A percentile compares a stretch with the other conserved stretches of the same genome.
Evolutionary conservation across 1,140 invertebrate genomes (phyloP).

Genomic region (Cylas formicarius): DNA sequence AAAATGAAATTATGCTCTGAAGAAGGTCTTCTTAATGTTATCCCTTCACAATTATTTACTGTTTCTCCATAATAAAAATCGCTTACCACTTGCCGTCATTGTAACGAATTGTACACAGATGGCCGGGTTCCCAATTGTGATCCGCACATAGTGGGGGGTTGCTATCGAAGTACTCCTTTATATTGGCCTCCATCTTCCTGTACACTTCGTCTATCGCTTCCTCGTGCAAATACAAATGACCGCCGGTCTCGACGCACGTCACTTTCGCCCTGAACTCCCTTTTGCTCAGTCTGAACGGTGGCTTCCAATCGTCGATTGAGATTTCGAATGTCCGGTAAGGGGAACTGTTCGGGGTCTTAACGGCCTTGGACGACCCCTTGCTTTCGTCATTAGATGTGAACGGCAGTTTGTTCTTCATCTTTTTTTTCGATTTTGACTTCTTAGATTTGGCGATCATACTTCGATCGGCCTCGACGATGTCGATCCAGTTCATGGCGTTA

Average conservation of each 20-base stretch:
- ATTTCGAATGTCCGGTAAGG: conserved; percentile 13
- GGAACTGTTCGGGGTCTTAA: conserved; percentile 1
- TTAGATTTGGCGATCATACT: no score
- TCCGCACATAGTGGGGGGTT: conserved; percentile 8
- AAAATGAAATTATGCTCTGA: no score
- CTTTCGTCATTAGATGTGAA: no score
- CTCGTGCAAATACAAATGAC: conserved; percentile 18
- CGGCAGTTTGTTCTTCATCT: no score
- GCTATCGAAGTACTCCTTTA: conserved; percentile 22
- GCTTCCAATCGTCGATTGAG: conserved; percentile 21
- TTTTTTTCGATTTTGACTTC: no score
- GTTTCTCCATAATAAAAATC: no score
- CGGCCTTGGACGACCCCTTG: no score
- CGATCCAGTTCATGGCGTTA: conserved; percentile 12
- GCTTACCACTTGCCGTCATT: conserved; percentile 19
- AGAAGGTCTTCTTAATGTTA: no score
- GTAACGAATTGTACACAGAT: conserved; percentile 26
- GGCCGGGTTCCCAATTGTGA: conserved; percentile 21
- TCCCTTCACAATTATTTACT: no score
- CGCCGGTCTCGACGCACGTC: conserved; percentile 24
- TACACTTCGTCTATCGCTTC: conserved; percentile 19
- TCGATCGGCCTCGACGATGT: conserved; percentile 11
- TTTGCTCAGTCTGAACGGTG: conserved; percentile 15
- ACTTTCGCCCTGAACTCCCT: conserved; percentile 22
- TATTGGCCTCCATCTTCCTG: conserved; percentile 20